phyloP scores from a whole-genome alignment of 23 tunicate species.

The Diplosoma virens region DNA sequence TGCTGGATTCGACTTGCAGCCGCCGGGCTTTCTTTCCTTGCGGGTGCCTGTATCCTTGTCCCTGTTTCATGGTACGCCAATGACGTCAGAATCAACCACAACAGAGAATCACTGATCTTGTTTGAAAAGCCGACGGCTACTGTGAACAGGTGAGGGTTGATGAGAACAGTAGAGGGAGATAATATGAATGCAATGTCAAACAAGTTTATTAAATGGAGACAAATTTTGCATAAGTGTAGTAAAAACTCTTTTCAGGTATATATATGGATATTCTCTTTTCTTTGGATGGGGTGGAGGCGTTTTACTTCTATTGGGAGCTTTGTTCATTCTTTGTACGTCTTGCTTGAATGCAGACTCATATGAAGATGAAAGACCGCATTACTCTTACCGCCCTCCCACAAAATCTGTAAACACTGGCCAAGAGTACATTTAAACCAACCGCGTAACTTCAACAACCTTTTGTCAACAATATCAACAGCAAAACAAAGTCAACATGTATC shows the following conservation, averaged over 20 bases:
- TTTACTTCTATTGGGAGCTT: slow-evolving; percentile 40
- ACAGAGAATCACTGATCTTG: no score
- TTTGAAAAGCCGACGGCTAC: no score
- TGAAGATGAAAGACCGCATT: slow-evolving; percentile 41
- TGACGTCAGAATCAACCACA: slow-evolving; percentile 51
- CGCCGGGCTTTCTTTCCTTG: slow-evolving; percentile 30
- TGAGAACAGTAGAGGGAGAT: no score
- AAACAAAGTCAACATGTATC: no score
- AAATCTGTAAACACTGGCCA: slow-evolving; percentile 21
- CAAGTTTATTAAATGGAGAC: no score
- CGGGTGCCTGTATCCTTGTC: slow-evolving; percentile 42
- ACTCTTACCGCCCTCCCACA: slow-evolving; percentile 68
- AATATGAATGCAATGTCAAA: no score
- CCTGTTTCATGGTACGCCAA: slow-evolving; percentile 78
- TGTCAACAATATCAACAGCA: no score
- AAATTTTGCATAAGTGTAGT: no score
- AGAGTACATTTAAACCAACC: slow-evolving; percentile 52
- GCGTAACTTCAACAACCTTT: no score
- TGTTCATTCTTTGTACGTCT: slow-evolving; percentile 56
- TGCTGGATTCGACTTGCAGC: slow-evolving; percentile 51
- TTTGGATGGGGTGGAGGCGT: slow-evolving; percentile 78
- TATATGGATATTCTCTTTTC: slow-evolving; percentile 59
- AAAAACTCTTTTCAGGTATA: slow-evolving; percentile 43
- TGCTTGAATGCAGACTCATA: slow-evolving; percentile 28
- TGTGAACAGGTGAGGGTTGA: no score